A percentile compares a stretch with the other conserved stretches of the same genome.
Conservation (phyloP, 1,140 invertebrate genomes). For the Hydropsyche tenuis region DNA sequence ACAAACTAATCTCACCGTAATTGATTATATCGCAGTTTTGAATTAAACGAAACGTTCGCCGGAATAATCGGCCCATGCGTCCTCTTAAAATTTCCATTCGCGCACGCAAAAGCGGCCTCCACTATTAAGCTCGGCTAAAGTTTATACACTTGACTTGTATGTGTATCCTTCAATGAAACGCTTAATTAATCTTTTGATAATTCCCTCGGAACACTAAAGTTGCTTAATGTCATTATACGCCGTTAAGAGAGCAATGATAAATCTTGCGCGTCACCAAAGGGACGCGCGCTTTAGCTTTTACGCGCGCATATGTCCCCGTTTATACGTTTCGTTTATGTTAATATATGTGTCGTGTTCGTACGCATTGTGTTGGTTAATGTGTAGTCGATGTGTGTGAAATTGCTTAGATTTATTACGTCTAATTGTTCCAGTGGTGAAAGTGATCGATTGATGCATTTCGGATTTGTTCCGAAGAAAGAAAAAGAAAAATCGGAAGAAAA, state of each 20-base stretch:
- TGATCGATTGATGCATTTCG: too few species aligned
- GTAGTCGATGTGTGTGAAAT: too few species aligned
- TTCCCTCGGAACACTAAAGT: slow-evolving; percentile 37
- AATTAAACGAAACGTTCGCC: background rate
- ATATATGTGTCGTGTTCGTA: too few species aligned
- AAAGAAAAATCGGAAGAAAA: too few species aligned
- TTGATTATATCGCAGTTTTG: too few species aligned
- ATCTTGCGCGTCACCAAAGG: slow-evolving; percentile 18
- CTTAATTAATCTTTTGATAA: slow-evolving; percentile 42
- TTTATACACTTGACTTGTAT: slow-evolving; percentile 35
- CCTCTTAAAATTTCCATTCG: slow-evolving; percentile 24
- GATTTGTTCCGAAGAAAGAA: too few species aligned
- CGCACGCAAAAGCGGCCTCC: slow-evolving; percentile 23
- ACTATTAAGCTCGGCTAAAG: slow-evolving; percentile 34
- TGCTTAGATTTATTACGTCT: too few species aligned
- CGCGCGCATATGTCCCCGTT: too few species aligned
- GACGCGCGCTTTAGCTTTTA: background rate
- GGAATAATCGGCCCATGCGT: background rate
- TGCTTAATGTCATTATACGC: slow-evolving; percentile 35
- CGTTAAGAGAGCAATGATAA: slow-evolving; percentile 36
- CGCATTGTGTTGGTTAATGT: too few species aligned
- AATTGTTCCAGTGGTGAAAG: too few species aligned
- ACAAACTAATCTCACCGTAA: too few species aligned
- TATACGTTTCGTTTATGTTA: too few species aligned
- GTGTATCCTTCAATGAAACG: slow-evolving; percentile 35